These are phyloP conservation scores for Malurus elegans DNA, from an alignment of 2,113 vertebrate genomes.

Conservation along the genomic window DNA sequence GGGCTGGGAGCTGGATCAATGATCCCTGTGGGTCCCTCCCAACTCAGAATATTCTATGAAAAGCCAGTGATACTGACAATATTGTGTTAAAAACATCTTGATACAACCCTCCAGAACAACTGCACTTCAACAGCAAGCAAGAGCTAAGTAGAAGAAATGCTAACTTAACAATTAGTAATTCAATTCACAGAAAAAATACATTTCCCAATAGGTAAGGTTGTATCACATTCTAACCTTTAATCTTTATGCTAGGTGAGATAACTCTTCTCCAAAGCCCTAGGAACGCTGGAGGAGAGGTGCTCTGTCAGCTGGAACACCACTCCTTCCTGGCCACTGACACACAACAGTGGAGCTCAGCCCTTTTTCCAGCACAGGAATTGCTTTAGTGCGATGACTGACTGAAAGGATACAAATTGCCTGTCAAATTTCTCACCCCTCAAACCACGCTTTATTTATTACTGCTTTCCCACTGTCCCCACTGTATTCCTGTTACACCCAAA, in stretches of 20 bases:
- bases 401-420: background rate
- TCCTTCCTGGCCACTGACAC: background rate
- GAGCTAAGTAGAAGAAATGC: background rate
- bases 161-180: background rate
- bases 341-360: rapidly evolving
- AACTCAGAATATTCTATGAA: background rate
- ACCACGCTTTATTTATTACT: background rate
- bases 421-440: background rate
- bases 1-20: rapidly evolving
- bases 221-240: background rate
- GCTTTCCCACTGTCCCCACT: background rate
- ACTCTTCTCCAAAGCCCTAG: background rate
- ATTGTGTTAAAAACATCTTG: background rate
- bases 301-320: background rate
- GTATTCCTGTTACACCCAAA: background rate
- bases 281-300: background rate
- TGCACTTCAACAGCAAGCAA: background rate
- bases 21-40: background rate
- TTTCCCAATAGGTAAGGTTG: background rate
- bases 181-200: background rate
- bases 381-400: background rate
- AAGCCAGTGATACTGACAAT: rapidly evolving
- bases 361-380: background rate
- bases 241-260: background rate
- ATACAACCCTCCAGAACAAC: background rate